These are phyloP conservation scores for Drosophila insularis DNA, from an alignment of 1,140 invertebrate genomes.

Conservation along the genomic window DNA sequence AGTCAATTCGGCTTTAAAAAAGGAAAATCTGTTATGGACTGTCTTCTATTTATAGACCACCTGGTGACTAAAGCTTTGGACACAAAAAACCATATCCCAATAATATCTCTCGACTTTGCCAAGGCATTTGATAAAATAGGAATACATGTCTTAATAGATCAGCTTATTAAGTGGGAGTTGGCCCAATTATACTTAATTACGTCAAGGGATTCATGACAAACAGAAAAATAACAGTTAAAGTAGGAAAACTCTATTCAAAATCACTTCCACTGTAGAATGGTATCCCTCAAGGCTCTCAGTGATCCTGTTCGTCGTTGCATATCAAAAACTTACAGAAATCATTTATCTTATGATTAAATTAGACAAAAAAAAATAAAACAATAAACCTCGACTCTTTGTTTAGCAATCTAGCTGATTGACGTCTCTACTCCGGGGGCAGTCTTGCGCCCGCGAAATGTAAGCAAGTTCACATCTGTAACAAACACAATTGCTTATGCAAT, in stretches of 20 bases:
- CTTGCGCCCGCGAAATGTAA: too few relatives aligned
- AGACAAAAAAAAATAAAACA: neutral
- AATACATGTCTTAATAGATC: constrained; percentile 23
- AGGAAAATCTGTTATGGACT: constrained; percentile 23
- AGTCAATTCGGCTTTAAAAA: constrained; percentile 1
- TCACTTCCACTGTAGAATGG: neutral
- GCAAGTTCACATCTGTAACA: too few relatives aligned
- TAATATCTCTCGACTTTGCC: constrained; percentile 34
- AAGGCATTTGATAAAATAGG: constrained; percentile 36
- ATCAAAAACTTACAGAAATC: constrained; percentile 1
- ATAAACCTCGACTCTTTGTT: constrained; percentile 1
- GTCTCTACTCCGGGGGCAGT: constrained; percentile 11
- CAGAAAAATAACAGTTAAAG: constrained; percentile 17
- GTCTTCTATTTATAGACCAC: constrained; percentile 30
- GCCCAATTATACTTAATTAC: constrained; percentile 31
- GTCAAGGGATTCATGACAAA: constrained; percentile 29
- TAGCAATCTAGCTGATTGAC: constrained; percentile 17
- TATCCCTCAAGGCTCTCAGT: neutral
- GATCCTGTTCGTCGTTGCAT: neutral
- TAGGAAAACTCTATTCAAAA: constrained; percentile 14
- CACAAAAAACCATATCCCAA: constrained; percentile 22
- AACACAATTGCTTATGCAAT: too few relatives aligned
- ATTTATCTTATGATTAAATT: constrained; percentile 12
- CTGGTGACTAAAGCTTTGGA: constrained; percentile 8
- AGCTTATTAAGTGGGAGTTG: constrained; percentile 32